Evolutionary conservation across 2,113 vertebrate genomes (phyloP), one percentile per base, ranked within the genome.

Genomic region (Gadus macrocephalus): DNA sequence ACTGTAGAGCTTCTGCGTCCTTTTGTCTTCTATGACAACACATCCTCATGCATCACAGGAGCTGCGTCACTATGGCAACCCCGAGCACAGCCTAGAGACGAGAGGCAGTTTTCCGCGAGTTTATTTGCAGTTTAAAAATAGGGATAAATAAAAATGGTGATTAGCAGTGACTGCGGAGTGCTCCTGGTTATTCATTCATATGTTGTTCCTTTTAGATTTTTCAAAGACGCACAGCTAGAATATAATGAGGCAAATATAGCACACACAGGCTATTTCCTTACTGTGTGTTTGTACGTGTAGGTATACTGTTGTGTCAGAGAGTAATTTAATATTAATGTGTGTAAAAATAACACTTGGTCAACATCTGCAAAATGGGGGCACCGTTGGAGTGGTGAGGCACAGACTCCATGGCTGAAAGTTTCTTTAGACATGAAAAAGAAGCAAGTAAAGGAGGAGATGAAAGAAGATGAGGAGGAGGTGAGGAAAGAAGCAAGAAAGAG

Each of bases 51-150:
- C 42, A 14, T 49, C 42, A 49, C 9, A 49, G 42, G 42, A 59
- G 22, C 74, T 68, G 75, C 75, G 88, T 88, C 83, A 60, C 88
- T 83, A 89, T 90, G 82, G 86, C 84, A 89, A 90, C 85, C 65
- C 53, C 20, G 38, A 75, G 77, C 74, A 53, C 42, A 70, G 68
- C 73, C 12, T 49, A 9, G 42, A 49, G 42, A 49, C 42, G 42
- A 14, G 42, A 49, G 42, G 42, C 42, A 14, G 42, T 49, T 49
- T 49, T 49, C 42, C 0, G 27, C 66, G 66, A 83, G 69, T 87
- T 81, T 83, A 74, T 80, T 83, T 83, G 68, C 82, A 76, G 72
- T 84, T 82, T 79, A 81, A 80, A 86, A 89, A 88, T 82, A 86
- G 84, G 73, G 35, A 7, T 38, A 66, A 78, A 78, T 86, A 86